phyloP scores from a whole-genome alignment of 2,888 invertebrate genomes.

The Imbricaverruca yamaguchii region DNA sequence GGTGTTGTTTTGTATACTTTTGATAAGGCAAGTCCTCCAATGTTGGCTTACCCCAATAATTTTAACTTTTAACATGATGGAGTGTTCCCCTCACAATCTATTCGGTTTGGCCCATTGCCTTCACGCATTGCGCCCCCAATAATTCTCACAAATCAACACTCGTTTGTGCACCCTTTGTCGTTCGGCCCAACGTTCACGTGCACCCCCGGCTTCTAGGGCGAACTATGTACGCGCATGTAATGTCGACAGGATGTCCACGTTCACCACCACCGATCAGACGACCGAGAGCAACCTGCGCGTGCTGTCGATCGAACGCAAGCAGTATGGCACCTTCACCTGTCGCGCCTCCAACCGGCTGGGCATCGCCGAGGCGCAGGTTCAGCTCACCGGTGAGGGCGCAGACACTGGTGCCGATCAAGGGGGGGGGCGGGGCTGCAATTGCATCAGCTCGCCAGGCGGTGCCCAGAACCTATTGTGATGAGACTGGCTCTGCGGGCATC shows the following conservation, averaged over 20 bases:
- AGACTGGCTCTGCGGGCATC: not conserved
- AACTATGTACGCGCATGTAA: no score
- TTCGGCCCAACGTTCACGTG: no score
- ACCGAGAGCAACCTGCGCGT: conserved; percentile 82
- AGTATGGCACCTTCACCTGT: conserved; percentile 64
- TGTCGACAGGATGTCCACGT: conserved; percentile 66
- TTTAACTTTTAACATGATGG: no score
- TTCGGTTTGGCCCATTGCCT: no score
- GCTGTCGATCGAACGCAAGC: conserved; percentile 82
- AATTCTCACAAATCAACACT: no score
- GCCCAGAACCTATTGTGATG: not conserved
- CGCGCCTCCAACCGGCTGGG: conserved; percentile 84
- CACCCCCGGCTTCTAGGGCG: no score
- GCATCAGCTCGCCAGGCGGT: conserved; percentile 30
- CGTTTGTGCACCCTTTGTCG: no score
- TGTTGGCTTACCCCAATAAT: no score
- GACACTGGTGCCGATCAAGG: not conserved
- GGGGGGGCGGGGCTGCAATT: not conserved
- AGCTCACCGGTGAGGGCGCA: conserved; percentile 64
- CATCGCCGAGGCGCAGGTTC: conserved; percentile 65
- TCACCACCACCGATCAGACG: conserved; percentile 84
- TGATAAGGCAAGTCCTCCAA: no score
- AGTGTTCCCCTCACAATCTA: no score
- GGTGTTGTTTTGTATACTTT: no score
- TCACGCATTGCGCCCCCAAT: no score